Conservation (phyloP, 1,140 invertebrate genomes). For the Tachypleus tridentatus region DNA sequence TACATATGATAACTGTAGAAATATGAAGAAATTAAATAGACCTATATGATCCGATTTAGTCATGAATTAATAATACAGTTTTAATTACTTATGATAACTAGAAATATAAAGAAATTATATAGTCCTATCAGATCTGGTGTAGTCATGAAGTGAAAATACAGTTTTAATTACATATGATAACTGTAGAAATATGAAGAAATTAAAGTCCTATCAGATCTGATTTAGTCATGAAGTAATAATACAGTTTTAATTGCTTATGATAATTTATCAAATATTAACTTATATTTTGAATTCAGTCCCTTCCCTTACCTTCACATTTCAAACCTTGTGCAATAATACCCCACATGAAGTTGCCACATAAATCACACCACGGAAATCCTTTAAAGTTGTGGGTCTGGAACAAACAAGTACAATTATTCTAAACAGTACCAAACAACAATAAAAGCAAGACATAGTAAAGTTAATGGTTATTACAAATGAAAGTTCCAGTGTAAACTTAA, state of each 20-base stretch:
- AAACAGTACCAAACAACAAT: neutral
- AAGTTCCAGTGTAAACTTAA: neutral
- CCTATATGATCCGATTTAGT: too few relatives aligned
- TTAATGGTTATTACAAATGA: neutral
- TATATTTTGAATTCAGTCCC: neutral
- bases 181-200: too few relatives aligned
- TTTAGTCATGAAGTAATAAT: too few relatives aligned
- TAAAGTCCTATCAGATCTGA: too few relatives aligned
- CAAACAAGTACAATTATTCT: slow-evolving; percentile 8
- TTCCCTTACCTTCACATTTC: slow-evolving; percentile 61
- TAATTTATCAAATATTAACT: neutral
- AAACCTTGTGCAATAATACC: slow-evolving; percentile 84
- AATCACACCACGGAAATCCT: slow-evolving; percentile 71
- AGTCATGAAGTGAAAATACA: too few relatives aligned
- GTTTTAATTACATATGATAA: too few relatives aligned
- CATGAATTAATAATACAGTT: too few relatives aligned
- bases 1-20: too few relatives aligned
- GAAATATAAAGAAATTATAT: too few relatives aligned
- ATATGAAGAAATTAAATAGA: too few relatives aligned
- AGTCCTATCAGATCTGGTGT: too few relatives aligned
- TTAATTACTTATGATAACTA: too few relatives aligned
- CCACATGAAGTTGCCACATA: slow-evolving; percentile 91
- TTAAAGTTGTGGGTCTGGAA: slow-evolving; percentile 79
- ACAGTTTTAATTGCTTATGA: neutral
- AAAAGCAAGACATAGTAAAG: neutral